Evolutionary conservation across 2,113 vertebrate genomes (phyloP).

Genomic region (Mesembrinibis cayennensis): DNA sequence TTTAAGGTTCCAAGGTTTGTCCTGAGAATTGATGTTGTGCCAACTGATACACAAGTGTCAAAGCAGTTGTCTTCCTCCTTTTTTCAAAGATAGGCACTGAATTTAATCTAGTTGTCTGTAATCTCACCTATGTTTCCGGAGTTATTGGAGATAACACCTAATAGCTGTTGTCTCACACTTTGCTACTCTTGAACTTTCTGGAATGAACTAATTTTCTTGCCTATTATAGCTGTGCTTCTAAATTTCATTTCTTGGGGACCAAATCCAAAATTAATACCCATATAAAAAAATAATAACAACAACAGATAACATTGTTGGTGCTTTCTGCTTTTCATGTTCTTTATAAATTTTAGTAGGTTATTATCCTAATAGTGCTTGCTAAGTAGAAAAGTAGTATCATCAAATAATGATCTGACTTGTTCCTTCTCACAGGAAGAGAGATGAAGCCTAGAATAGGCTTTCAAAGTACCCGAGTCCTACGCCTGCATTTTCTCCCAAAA

Average conservation of each 20-base stretch:
- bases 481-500: conserved; percentile 46
- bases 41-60: neutral
- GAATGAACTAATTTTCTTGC: neutral
- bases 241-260: neutral
- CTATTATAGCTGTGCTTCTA: neutral
- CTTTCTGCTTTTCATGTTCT: neutral
- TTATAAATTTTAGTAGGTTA: neutral
- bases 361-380: neutral
- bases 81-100: neutral
- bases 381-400: conserved; percentile 13
- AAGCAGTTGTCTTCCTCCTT: fast-evolving
- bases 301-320: neutral
- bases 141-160: neutral
- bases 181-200: neutral
- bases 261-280: neutral
- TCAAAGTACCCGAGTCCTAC: neutral
- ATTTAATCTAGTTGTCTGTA: neutral
- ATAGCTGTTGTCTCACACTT: neutral
- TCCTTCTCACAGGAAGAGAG: conserved; percentile 38
- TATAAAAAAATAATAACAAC: neutral
- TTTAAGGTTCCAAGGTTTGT: neutral
- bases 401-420: neutral
- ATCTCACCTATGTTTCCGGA: neutral
- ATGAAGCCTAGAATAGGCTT: conserved; percentile 17
- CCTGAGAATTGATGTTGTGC: neutral